These are phyloP conservation scores for Halcyon senegalensis DNA, from an alignment of 2,113 vertebrate species.

Conservation along the genomic window DNA sequence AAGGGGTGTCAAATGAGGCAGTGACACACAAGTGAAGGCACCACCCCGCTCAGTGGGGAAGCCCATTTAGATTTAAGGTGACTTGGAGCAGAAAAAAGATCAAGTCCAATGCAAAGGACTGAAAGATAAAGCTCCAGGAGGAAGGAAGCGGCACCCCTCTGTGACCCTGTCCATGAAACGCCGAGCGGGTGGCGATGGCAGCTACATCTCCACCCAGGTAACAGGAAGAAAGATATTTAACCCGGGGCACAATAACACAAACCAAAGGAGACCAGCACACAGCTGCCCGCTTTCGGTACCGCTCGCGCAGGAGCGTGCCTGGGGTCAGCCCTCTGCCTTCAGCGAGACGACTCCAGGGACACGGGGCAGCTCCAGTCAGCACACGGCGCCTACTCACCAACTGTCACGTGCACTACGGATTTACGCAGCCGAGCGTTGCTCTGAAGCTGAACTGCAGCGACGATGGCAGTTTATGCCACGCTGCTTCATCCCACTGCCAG, in stretches of 20 bases:
- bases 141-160: accelerated
- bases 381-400: accelerated
- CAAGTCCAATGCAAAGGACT: not conserved
- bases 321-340: not conserved
- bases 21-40: not conserved
- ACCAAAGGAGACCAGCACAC: not conserved
- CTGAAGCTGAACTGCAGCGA: accelerated
- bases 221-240: not conserved
- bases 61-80: not conserved
- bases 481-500: not conserved
- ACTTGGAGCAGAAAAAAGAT: not conserved
- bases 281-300: accelerated
- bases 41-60: not conserved
- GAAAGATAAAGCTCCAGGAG: not conserved
- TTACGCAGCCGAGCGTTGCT: not conserved
- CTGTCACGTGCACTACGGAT: not conserved
- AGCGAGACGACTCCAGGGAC: not conserved
- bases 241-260: accelerated
- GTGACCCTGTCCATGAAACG: accelerated
- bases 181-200: accelerated
- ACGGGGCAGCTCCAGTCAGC: accelerated
- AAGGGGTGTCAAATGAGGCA: not conserved
- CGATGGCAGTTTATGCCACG: too few species aligned
- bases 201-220: not conserved
- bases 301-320: not conserved